Evolutionary conservation across 2,888 invertebrate species (phyloP).

Genomic region (Ashinkailepas kermadecensis): DNA sequence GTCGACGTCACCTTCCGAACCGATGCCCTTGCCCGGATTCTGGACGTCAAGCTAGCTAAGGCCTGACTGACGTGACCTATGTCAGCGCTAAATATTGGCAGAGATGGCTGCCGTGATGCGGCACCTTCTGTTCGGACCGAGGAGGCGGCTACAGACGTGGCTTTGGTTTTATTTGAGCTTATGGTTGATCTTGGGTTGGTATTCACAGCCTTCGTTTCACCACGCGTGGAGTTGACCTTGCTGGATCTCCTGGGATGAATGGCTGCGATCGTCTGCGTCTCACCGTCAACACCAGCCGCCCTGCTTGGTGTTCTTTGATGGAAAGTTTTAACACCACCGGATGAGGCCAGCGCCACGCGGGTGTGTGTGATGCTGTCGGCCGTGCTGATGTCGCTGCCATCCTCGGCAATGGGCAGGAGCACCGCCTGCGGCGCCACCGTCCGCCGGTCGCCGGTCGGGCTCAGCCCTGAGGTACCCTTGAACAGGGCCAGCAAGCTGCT

Average conservation of each 20-base stretch:
- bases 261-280: not conserved
- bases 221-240: not conserved
- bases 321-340: not conserved
- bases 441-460: not conserved
- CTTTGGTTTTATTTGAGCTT: too few species aligned
- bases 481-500: not conserved
- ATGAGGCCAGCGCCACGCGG: not conserved
- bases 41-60: too few species aligned
- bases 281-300: not conserved
- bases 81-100: too few species aligned
- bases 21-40: too few species aligned
- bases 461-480: not conserved
- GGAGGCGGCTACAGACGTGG: too few species aligned
- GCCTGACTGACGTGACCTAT: too few species aligned
- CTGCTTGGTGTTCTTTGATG: not conserved
- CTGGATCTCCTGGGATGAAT: not conserved
- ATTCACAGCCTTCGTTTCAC: too few species aligned
- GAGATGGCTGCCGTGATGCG: too few species aligned
- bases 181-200: too few species aligned
- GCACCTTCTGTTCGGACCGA: too few species aligned
- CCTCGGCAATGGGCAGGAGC: not conserved
- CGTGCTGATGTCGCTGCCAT: not conserved
- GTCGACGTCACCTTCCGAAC: too few species aligned
- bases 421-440: not conserved
- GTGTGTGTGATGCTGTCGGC: not conserved